Conservation (phyloP, 2,113 vertebrate species). For the Heliornis fulica region DNA sequence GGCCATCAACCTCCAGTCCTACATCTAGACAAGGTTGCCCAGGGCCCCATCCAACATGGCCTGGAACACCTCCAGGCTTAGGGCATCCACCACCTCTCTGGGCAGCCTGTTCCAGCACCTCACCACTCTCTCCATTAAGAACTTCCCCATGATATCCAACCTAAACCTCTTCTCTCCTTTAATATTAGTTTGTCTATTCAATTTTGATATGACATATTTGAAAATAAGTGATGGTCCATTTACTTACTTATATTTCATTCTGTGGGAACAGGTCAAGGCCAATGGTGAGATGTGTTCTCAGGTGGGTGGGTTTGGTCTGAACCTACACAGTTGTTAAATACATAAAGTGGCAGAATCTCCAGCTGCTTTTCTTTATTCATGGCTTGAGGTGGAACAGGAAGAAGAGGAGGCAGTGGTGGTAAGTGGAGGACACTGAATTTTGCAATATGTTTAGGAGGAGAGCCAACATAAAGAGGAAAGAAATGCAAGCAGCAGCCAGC, state of each 20-base stretch:
- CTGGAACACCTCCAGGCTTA: no score
- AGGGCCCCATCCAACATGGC: no score
- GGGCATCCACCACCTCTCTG: no score
- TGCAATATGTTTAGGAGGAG: constrained; percentile 77
- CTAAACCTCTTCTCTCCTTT: no score
- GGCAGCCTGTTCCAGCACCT: no score
- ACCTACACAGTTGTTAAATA: constrained; percentile 40
- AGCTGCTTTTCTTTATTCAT: constrained; percentile 55
- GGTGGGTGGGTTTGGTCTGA: neutral
- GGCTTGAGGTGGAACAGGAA: constrained; percentile 20
- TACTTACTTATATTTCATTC: neutral
- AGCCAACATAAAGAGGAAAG: constrained; percentile 68
- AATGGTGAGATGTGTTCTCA: neutral
- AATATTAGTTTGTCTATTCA: neutral
- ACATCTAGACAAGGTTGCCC: no score
- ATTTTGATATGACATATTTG: neutral
- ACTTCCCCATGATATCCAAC: no score
- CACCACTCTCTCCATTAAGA: no score
- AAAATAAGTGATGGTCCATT: neutral
- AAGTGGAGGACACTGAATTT: constrained; percentile 65
- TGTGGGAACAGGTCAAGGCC: neutral
- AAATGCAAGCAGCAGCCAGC: constrained; percentile 64
- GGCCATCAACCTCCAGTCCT: no score
- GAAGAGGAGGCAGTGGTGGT: constrained; percentile 49
- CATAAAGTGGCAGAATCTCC: constrained; percentile 31